Evolutionary conservation across 2,797 vertebrate species (phyloP), one percentile per base, ranked within the genome.

Genomic region (Fistularia commersonii): DNA sequence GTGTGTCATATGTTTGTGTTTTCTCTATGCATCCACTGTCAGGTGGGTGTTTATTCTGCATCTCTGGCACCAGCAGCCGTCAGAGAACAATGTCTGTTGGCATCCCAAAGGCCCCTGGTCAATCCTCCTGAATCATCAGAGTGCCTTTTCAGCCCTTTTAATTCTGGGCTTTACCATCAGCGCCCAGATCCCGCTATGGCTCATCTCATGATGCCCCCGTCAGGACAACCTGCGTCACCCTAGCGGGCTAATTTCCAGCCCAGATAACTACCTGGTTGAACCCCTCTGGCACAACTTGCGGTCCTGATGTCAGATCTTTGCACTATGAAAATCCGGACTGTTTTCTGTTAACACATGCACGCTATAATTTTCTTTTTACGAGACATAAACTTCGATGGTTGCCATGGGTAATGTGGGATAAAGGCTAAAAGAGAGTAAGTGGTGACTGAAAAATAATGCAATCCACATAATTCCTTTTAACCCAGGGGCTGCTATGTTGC

Each of bases 121-220:
- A 62, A 74, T 41, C 31, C 47, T 56, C 46, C 37, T 64, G 62
- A 57, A 49, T 58, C 45, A 67, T 57, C 57, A 60, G 0, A 0
- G 33, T 34, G 51, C n/a, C 40, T 61, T 14, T 34, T 23, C 37
- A 23, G 44, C 11, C 33, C 49, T 44, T 62, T 46, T 63, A 35
- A 42, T 58, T 43, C 39, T 11, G 8, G 45, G 49, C 15, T 67
- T 60, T 59, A 51, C 41, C 43, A 32, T 1, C 8, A 33, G 44
- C 33, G 8, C 15, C 34, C 39, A 52, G 48, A 15, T 46, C 33
- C 32, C 11, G 8, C 10, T 7, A 14, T 12, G 8, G 10, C 31
- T 12, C 6, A 33, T 32, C 8, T 41, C 48, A 33, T 3, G 13
- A 11, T 8, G n/a, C 13, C 12, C 39, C n/a, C 2, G 11, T 41